phyloP scores from a whole-genome alignment of 2,888 invertebrate genomes.

The Brachyopa scutellaris region DNA sequence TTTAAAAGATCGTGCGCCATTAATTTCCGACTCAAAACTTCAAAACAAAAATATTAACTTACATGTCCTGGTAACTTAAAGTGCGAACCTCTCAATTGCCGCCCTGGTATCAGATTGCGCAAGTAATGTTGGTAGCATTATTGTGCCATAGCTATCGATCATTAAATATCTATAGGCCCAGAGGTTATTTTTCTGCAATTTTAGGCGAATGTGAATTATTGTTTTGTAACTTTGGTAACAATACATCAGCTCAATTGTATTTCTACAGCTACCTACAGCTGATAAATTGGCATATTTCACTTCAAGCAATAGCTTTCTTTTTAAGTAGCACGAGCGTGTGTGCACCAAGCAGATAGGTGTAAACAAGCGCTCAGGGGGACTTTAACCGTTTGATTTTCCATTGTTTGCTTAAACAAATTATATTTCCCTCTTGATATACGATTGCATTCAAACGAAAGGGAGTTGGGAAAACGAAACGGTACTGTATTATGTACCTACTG shows the following conservation, averaged over 20 bases:
- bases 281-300: background rate
- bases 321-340: background rate
- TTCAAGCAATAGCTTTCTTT: background rate
- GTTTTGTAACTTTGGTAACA: conserved; percentile 30
- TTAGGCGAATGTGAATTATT: conserved; percentile 30
- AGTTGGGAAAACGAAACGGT: too few relatives aligned
- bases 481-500: too few relatives aligned
- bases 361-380: background rate
- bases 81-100: background rate
- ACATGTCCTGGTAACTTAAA: too few relatives aligned
- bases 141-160: conserved; percentile 31
- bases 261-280: background rate
- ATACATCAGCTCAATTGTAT: conserved; percentile 18
- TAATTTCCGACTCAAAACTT: too few relatives aligned
- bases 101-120: background rate
- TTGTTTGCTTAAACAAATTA: too few relatives aligned
- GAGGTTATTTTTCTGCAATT: conserved; percentile 36
- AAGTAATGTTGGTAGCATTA: too few relatives aligned
- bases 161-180: conserved; percentile 25
- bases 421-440: too few relatives aligned
- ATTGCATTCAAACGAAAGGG: too few relatives aligned
- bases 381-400: too few relatives aligned
- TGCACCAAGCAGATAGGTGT: background rate
- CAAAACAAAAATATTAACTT: too few relatives aligned
- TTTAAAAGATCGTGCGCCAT: too few relatives aligned